Base-by-base conservation (phyloP, 92 coral and sea anemone species). In the Virgularia gustaviana region DNA sequence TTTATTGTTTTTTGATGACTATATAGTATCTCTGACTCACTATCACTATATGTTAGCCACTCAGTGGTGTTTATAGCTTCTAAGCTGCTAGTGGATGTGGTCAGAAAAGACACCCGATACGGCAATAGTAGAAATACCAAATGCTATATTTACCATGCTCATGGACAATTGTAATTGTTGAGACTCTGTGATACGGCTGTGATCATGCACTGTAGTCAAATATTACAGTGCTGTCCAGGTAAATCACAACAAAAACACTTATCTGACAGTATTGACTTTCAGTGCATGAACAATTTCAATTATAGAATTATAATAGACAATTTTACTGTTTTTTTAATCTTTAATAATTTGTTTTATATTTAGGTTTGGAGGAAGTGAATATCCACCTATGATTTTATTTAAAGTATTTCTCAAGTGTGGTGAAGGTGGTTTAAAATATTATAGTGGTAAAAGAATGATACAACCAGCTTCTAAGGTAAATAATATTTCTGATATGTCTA, bases 301-400 rank as follows among this genome's bases (percentile, higher is more conserved):
- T 5, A 43, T 20, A n/a, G n/a, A n/a, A n/a, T n/a, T n/a, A n/a
- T n/a, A n/a, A n/a, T n/a, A n/a, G n/a, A n/a, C n/a, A n/a, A n/a
- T n/a, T n/a, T n/a, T n/a, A n/a, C n/a, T n/a, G n/a, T n/a, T n/a
- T n/a, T n/a, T n/a, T n/a, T n/a, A n/a, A n/a, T n/a, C n/a, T n/a
- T n/a, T n/a, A 4, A 22, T 0, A 24, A 3, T 20, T 62, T 15
- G 6, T n/a, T 47, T 70, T 43, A 10, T 9, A 25, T 85, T 2
- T 71, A 94, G 99, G 66, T 94, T 94, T 87, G 99, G 99, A 49
- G 99, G 99, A 39, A 41, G 85, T 49, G 99, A 94, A 49, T 94
- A 86, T 57, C 99, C 99, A 61, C 99, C 99, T 6, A 85, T 94
- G 12, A 94, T 94, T 37, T 49, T 94, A 65, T 94, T 94, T 81